Evolutionary conservation across 2,888 invertebrate species (phyloP), one percentile per base, ranked within the genome.

Genomic region (Thyatira batis): DNA sequence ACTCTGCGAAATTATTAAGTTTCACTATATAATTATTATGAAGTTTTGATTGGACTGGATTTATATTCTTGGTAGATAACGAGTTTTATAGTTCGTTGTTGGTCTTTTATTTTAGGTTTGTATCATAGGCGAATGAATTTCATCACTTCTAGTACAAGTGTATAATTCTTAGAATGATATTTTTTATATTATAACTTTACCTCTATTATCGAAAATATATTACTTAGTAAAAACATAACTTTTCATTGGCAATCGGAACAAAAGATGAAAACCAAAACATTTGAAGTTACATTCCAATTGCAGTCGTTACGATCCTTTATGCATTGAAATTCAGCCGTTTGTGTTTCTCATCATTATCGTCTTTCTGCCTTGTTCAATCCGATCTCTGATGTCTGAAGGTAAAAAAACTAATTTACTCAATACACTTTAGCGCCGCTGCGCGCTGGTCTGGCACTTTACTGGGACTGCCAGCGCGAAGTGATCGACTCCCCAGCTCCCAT

Each of bases 401-500:
- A 17, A 39, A 39, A 39, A 39, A 39, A 39, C 39, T 39, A 17
- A 39, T 39, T 39, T 39, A 39, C 39, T 39, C 39, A 39, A 39
- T 39, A 13, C 13, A 17, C 8, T 39, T 8, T 17, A 39, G 33
- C 17, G 17, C 17, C 17, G 33, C 33, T 17, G 33, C 13, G 6
- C 17, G 33, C 33, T 17, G 33, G 33, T 39, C 6, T 39, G 13
- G 33, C 17, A 39, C 33, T 39, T 39, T 17, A 17, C 17, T 39
- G 33, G 33, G 13, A 39, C 33, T n/a, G 33, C 13, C 17, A 39
- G 33, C 33, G 33, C 17, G 33, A 39, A 39, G 17, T 17, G 33
- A 39, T 39, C 33, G 33, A 6, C 33, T 39, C 33, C 33, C 33
- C 6, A 39, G 51, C 58, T 53, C 50, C 55, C 52, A 57, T 57